Evolutionary conservation across 2,888 invertebrate genomes (phyloP).

Genomic region (Malacosoma neustria): DNA sequence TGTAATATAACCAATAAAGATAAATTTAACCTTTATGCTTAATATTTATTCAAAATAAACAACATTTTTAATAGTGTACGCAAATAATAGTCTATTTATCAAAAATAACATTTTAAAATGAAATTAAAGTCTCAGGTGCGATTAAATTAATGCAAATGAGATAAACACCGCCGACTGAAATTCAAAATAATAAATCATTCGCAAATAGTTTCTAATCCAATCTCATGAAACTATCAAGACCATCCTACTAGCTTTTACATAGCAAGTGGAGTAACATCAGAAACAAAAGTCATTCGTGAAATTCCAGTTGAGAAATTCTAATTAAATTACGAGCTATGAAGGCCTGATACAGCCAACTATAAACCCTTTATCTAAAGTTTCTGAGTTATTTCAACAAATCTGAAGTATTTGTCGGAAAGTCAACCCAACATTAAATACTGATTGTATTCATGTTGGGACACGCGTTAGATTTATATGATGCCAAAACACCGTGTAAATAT

Average conservation of each 20-base stretch:
- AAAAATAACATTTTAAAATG: too few relatives aligned
- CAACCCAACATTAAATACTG: slow-evolving; percentile 16
- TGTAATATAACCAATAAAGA: too few relatives aligned
- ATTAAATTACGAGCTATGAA: slow-evolving; percentile 47
- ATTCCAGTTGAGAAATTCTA: slow-evolving; percentile 54
- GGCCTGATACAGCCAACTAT: slow-evolving; percentile 42
- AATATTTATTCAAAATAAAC: too few relatives aligned
- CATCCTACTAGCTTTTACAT: slow-evolving; percentile 15
- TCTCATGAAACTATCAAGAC: slow-evolving; percentile 1
- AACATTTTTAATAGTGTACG: too few relatives aligned
- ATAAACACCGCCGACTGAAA: too few relatives aligned
- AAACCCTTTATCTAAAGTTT: slow-evolving; percentile 51
- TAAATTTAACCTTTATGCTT: too few relatives aligned
- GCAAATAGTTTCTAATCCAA: slow-evolving; percentile 1
- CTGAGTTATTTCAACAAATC: slow-evolving; percentile 50
- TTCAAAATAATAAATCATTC: neutral
- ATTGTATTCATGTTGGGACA: slow-evolving; percentile 31
- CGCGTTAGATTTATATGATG: slow-evolving; percentile 21
- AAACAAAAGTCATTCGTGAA: slow-evolving; percentile 49
- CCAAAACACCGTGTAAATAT: slow-evolving; percentile 29
- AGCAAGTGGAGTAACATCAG: slow-evolving; percentile 37
- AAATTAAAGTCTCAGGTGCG: too few relatives aligned
- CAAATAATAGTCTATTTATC: too few relatives aligned
- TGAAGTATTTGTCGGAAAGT: slow-evolving; percentile 46
- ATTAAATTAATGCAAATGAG: too few relatives aligned